These are phyloP conservation scores for Notospermus geniculatus DNA, from an alignment of 1,140 invertebrate genomes.

Conservation along the genomic window DNA sequence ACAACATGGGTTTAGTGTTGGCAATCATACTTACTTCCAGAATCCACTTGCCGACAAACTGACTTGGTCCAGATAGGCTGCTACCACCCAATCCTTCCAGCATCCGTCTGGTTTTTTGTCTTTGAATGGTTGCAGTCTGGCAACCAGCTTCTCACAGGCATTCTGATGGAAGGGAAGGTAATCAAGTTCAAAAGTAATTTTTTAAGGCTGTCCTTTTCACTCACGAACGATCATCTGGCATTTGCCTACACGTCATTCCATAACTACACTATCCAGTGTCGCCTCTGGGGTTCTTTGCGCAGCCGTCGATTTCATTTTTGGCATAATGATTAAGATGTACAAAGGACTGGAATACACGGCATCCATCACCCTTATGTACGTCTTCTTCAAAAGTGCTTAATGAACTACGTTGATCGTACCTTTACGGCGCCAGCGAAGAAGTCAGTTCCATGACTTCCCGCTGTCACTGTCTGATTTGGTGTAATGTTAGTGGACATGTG, in stretches of 20 bases:
- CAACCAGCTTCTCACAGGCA: conserved; percentile 74
- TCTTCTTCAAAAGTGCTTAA: not conserved
- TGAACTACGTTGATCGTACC: conserved; percentile 46
- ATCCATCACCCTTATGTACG: not conserved
- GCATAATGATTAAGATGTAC: no score
- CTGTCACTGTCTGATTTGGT: conserved; percentile 86
- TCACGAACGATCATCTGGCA: no score
- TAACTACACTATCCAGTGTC: no score
- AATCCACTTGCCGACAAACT: conserved; percentile 84
- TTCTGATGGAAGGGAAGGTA: conserved; percentile 59
- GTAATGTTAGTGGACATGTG: conserved; percentile 90
- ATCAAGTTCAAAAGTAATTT: no score
- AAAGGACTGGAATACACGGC: not conserved
- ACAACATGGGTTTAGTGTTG: no score
- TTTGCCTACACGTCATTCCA: no score
- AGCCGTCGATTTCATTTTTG: no score
- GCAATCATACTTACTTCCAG: conserved; percentile 57
- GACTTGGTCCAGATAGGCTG: conserved; percentile 77
- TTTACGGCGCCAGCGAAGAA: conserved; percentile 89
- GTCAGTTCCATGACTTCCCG: conserved; percentile 84
- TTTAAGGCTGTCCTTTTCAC: not conserved
- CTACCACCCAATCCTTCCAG: conserved; percentile 80
- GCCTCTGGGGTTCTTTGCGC: no score
- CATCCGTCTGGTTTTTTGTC: conserved; percentile 70
- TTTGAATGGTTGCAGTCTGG: conserved; percentile 73